phyloP scores from a whole-genome alignment of 2,888 invertebrate species.

The Agrochola macilenta region DNA sequence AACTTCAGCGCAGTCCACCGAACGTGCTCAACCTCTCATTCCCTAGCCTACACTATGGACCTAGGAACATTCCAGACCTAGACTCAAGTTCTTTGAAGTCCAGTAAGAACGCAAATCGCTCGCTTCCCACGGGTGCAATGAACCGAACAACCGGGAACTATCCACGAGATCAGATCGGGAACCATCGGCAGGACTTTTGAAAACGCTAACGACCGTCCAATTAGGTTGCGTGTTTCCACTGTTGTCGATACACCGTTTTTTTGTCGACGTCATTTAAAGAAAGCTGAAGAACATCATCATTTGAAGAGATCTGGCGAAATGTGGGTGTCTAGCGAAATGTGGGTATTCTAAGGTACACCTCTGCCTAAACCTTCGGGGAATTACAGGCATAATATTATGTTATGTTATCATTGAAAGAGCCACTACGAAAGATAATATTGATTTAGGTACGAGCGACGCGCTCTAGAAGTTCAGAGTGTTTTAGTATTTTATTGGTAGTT shows the following conservation, averaged over 20 bases:
- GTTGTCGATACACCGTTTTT: slow-evolving; percentile 39
- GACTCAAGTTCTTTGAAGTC: slow-evolving; percentile 49
- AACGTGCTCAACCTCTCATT: slow-evolving; percentile 38
- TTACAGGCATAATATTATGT: too few relatives aligned
- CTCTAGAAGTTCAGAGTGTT: too few relatives aligned
- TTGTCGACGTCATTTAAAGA: background rate
- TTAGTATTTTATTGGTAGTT: too few relatives aligned
- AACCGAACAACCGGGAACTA: slow-evolving; percentile 73
- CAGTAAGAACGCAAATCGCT: slow-evolving; percentile 64
- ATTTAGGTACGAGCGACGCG: too few relatives aligned
- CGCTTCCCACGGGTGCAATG: slow-evolving; percentile 83
- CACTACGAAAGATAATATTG: too few relatives aligned
- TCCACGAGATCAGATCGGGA: slow-evolving; percentile 75
- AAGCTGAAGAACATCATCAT: too few relatives aligned
- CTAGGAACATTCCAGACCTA: slow-evolving; percentile 27
- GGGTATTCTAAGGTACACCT: too few relatives aligned
- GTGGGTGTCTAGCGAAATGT: too few relatives aligned
- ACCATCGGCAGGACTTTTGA: slow-evolving; percentile 83
- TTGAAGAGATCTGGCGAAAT: too few relatives aligned
- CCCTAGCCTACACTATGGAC: slow-evolving; percentile 54
- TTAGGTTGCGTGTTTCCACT: slow-evolving; percentile 72
- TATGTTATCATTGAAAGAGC: too few relatives aligned
- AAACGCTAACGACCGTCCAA: slow-evolving; percentile 84
- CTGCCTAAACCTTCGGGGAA: too few relatives aligned
- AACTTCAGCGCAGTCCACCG: slow-evolving; percentile 15